These are phyloP conservation scores for Isoperla grammatica DNA, from an alignment of 2,888 invertebrate species.

Conservation along the genomic window DNA sequence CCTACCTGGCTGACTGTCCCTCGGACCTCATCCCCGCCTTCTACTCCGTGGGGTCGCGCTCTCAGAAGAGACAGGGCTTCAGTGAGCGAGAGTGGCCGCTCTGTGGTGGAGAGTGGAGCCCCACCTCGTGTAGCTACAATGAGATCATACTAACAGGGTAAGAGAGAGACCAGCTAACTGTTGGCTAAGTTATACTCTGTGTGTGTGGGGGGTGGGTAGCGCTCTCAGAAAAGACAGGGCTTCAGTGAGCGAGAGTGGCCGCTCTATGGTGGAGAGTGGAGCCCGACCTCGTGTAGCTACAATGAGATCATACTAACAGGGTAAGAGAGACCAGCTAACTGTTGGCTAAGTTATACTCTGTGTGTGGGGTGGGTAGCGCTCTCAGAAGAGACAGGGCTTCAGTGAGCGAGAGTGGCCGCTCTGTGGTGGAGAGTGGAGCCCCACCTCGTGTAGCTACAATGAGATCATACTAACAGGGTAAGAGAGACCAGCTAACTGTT, in stretches of 20 bases:
- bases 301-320: constrained; percentile 98
- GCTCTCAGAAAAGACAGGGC: constrained; percentile 66
- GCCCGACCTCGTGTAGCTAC: constrained; percentile 92
- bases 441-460: constrained; percentile 92
- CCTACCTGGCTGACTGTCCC: constrained; percentile 96
- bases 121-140: constrained; percentile 92
- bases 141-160: constrained; percentile 98
- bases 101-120: constrained; percentile 93
- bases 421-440: constrained; percentile 93
- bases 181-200: too few relatives aligned
- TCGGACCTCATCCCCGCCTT: constrained; percentile 96
- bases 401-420: constrained; percentile 95
- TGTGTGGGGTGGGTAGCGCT: constrained; percentile 77
- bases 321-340: too few relatives aligned
- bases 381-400: constrained; percentile 72
- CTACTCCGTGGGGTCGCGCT: constrained; percentile 81
- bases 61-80: constrained; percentile 72
- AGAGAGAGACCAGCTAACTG: too few relatives aligned
- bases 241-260: constrained; percentile 96
- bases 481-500: too few relatives aligned
- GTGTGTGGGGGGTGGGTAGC: constrained; percentile 76
- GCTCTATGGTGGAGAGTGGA: constrained; percentile 93
- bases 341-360: too few relatives aligned
- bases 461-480: constrained; percentile 98
- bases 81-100: constrained; percentile 95